Evolutionary conservation across 2,888 invertebrate species (phyloP).

Genomic region (Amiota minor): DNA sequence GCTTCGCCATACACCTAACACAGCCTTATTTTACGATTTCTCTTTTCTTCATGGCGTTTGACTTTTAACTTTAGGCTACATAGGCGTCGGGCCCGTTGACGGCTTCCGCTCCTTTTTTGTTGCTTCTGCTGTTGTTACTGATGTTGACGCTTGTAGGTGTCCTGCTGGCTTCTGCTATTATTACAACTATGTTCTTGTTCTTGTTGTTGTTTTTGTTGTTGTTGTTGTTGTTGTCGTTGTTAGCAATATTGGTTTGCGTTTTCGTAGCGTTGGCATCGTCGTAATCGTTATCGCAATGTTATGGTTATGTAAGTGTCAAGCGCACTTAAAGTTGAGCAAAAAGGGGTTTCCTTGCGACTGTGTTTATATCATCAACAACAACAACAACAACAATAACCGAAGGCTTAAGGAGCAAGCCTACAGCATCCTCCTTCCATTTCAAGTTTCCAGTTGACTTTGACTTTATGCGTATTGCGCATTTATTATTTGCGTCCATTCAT

Average conservation of each 20-base stretch:
- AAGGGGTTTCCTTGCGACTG: slow-evolving; percentile 18
- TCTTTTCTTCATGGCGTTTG: slow-evolving; percentile 31
- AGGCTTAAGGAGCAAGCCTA: background rate
- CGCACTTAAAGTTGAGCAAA: slow-evolving; percentile 49
- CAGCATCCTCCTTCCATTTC: slow-evolving; percentile 1
- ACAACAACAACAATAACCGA: too few species aligned
- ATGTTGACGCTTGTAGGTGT: slow-evolving; percentile 13
- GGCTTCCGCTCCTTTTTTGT: background rate
- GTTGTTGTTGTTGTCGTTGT: background rate
- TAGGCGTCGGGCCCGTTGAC: background rate
- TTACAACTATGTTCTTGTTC: slow-evolving; percentile 9
- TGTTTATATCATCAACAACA: background rate
- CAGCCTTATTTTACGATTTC: slow-evolving; percentile 32
- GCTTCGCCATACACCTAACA: slow-evolving; percentile 42
- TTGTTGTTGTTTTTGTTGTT: background rate
- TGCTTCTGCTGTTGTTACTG: slow-evolving; percentile 28
- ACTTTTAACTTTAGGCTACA: slow-evolving; percentile 58
- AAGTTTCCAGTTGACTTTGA: slow-evolving; percentile 58
- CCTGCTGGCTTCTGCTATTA: slow-evolving; percentile 30
- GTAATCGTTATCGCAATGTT: slow-evolving; percentile 69
- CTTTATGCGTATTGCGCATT: slow-evolving; percentile 49
- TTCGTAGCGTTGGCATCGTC: slow-evolving; percentile 52
- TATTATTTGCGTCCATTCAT: slow-evolving; percentile 13
- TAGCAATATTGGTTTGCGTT: slow-evolving; percentile 30
- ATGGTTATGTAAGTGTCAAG: slow-evolving; percentile 70